Conservation (phyloP, 2,797 vertebrate species). For the Paramormyrops hopkinsi region DNA sequence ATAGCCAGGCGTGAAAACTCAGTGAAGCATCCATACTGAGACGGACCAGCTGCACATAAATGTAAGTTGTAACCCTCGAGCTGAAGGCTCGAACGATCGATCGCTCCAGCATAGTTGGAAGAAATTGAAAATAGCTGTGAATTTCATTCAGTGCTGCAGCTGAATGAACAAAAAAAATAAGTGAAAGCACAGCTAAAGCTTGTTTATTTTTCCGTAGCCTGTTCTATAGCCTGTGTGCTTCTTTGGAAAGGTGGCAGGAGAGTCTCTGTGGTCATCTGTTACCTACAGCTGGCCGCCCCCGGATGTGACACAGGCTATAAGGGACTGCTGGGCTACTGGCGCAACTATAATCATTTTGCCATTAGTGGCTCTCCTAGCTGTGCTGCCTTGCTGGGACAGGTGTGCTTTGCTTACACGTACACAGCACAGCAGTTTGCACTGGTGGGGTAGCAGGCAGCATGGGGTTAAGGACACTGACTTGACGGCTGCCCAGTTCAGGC, state of each 20-base stretch:
- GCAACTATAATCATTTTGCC: neutral
- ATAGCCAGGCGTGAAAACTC: neutral
- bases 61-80: neutral
- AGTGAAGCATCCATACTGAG: neutral
- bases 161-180: neutral
- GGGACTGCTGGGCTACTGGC: neutral
- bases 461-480: neutral
- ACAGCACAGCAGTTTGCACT: neutral
- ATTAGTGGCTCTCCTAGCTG: neutral
- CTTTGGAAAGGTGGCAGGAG: neutral
- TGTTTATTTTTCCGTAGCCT: neutral
- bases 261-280: conserved; percentile 3
- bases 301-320: neutral
- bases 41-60: neutral
- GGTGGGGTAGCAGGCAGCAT: neutral
- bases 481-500: neutral
- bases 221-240: neutral
- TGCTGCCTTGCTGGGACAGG: neutral
- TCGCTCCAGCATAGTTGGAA: neutral
- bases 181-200: neutral
- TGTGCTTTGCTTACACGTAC: neutral
- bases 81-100: neutral
- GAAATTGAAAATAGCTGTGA: conserved; percentile 6
- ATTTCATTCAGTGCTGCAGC: neutral
- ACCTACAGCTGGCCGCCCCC: neutral